Evolutionary conservation across 2,888 invertebrate genomes (phyloP), one percentile per base, ranked within the genome.

Genomic region (Dolichomitus sp.): DNA sequence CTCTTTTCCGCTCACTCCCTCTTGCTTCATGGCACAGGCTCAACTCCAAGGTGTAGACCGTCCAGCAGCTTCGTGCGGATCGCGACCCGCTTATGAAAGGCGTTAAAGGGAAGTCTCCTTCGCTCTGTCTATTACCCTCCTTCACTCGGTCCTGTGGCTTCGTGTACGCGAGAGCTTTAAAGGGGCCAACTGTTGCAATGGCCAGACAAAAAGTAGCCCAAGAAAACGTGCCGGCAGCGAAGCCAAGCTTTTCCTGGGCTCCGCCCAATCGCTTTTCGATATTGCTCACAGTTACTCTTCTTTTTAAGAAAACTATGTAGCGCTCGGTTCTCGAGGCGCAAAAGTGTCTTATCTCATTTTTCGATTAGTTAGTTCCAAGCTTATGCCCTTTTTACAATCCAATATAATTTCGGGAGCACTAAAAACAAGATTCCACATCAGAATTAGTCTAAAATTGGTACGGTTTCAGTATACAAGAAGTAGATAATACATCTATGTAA

Each of bases 151-250:
- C 61, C 40, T 59, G 69, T 81, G 74, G 66, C 69, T 70, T 69
- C 72, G 72, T n/a, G 57, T 66, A 54, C 73, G 63, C 59, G 52
- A 65, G 85, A 86, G 87, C 89, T 90, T 91, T 89, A 88, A 91
- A 92, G 89, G 87, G 88, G 90, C 92, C 92, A 92, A 92, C 92
- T 92, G 92, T 92, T 92, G 92, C 92, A 86, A 92, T 81, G 83
- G 86, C 84, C 85, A 84, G 80, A 85, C 89, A 91, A 91, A 92
- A 92, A 91, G 88, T 89, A 87, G 85, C 84, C 76, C 72, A 82
- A 33, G 57, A 66, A 14, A 48, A 88, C 86, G 84, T 84, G 87
- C 87, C 84, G 86, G 76, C 86, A 84, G 79, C 52, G 50, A 37
- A 68, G 66, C 63, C 76, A 52, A 81, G 72, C 78, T 79, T 80